phyloP scores from a whole-genome alignment of 2,113 vertebrate genomes.

The Typhlomys cinereus region DNA sequence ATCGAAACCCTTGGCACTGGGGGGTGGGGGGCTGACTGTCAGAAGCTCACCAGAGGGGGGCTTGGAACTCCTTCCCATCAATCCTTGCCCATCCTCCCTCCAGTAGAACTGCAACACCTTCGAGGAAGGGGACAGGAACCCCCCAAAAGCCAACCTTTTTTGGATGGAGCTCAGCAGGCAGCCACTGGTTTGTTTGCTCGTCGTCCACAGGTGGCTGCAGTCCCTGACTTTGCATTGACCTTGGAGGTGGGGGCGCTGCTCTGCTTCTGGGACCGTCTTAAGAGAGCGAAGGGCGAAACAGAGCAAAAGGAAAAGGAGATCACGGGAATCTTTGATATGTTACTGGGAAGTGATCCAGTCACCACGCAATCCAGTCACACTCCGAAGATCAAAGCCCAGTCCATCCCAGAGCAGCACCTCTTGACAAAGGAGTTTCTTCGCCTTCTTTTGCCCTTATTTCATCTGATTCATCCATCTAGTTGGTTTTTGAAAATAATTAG shows the following conservation, averaged over 20 bases:
- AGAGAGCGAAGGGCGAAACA: constrained; percentile 70
- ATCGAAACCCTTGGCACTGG: background rate
- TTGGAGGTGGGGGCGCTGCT: constrained; percentile 81
- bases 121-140: no score
- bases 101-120: background rate
- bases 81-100: background rate
- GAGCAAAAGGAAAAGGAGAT: constrained; percentile 38
- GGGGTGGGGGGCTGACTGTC: background rate
- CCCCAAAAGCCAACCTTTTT: background rate
- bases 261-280: constrained; percentile 82
- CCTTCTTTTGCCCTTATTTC: background rate
- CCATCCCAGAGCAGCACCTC: rapidly evolving
- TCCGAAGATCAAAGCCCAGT: rapidly evolving
- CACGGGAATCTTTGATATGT: background rate
- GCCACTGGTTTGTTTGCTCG: constrained; percentile 72
- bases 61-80: background rate
- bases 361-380: rapidly evolving
- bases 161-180: background rate
- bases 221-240: constrained; percentile 84
- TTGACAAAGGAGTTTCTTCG: background rate
- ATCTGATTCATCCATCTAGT: background rate
- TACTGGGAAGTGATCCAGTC: background rate
- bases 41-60: background rate
- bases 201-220: constrained; percentile 77
- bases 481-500: background rate